These are phyloP conservation scores for Gymnothorax javanicus DNA, from an alignment of 2,797 vertebrate genomes.

Conservation along the genomic window DNA sequence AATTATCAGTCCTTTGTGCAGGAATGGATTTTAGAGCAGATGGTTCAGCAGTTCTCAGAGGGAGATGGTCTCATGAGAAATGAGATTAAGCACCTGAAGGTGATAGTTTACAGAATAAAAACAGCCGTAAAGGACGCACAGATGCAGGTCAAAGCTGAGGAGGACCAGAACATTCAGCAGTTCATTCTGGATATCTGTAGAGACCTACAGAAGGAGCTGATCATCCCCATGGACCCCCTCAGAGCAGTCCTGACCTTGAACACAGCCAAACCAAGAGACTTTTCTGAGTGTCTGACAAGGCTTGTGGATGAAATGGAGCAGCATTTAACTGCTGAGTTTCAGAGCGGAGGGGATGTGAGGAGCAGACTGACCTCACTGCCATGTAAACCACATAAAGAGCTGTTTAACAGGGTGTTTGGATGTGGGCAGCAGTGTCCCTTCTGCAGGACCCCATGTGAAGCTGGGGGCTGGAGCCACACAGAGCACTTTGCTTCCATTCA, in stretches of 20 bases:
- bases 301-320: no score
- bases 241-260: slow-evolving; percentile 55
- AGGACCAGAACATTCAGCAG: slow-evolving; percentile 32
- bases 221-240: slow-evolving; percentile 55
- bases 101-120: slow-evolving; percentile 44
- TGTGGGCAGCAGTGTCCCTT: no score
- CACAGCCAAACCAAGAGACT: no score
- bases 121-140: slow-evolving; percentile 46
- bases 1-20: slow-evolving; percentile 17
- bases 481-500: no score
- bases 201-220: slow-evolving; percentile 55
- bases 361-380: no score
- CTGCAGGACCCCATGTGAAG: no score
- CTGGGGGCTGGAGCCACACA: no score
- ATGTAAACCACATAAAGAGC: no score
- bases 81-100: slow-evolving; percentile 37
- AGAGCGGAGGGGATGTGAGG: no score
- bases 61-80: neutral
- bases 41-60: slow-evolving; percentile 33
- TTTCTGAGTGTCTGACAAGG: no score
- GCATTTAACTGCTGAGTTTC: no score
- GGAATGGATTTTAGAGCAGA: slow-evolving; percentile 39
- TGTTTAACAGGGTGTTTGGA: slow-evolving; percentile 54
- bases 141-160: neutral
- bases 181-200: slow-evolving; percentile 58